Evolutionary conservation across 1,140 invertebrate species (phyloP), one percentile per base, ranked within the genome.

Genomic region (Drosophila willistoni): DNA sequence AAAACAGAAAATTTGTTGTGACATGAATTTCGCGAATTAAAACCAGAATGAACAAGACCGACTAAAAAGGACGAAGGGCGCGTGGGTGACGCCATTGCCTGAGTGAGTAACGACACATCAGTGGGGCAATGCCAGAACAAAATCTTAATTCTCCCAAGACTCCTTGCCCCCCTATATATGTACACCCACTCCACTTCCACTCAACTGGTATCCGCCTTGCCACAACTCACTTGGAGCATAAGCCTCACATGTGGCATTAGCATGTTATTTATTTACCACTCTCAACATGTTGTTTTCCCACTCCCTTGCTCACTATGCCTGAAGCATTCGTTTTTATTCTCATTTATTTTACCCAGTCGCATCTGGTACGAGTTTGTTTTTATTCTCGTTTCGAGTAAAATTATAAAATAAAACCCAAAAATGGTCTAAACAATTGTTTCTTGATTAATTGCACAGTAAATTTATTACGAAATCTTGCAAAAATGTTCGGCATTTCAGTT

Each of bases 1-100:
- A 75, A 77, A 73, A 81, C 78, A 36, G 68, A 57, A 29, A 83
- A 84, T 79, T 76, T 83, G 61, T 71, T 61, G 73, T 60, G 60
- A 42, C 7, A 41, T 39, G 44, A 69, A 64, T 64, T 66, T 39
- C 39, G 14, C 41, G 19, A 74, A 74, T 74, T 74, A 74, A 39
- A 74, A 68, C 44, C 44, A 22, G 12, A 66, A 57, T 57, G 22
- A 29, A 56, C 29, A 14, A 36, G 14, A 6, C 14, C 57, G 56
- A 36, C n/a, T 36, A 12, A 17, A 4, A 17, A 14, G 3, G 29
- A 66, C 19, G 44, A 60, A 14, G 25, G 36, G n/a, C 71, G 25
- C 25, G 29, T 39, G 61, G 39, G 54, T 29, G 25, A 10, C 14
- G n/a, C 29, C 57, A 59, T 59, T 59, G 17, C 29, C 57, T 39